A percentile compares a stretch with the other conserved stretches of the same genome.
These are phyloP conservation scores for Metellina segmentata DNA, from an alignment of 2,888 invertebrate genomes.

Conservation along the genomic window DNA sequence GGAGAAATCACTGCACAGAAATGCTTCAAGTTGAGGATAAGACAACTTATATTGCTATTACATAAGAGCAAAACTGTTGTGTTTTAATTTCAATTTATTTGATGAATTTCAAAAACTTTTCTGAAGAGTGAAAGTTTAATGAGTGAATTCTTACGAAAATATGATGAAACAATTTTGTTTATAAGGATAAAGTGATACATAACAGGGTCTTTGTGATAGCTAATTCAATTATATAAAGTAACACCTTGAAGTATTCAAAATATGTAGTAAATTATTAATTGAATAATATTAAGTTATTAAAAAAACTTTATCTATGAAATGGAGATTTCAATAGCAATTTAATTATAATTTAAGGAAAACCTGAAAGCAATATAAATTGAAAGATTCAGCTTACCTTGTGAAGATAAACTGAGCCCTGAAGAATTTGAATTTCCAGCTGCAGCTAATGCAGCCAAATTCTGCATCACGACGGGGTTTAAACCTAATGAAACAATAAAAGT, in stretches of 20 bases:
- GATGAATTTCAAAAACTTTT: neutral
- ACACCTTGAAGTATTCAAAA: too few species aligned
- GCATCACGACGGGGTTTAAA: slow-evolving; percentile 89
- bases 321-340: neutral
- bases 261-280: neutral
- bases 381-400: slow-evolving; percentile 82
- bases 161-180: neutral
- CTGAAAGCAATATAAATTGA: neutral
- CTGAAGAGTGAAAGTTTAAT: neutral
- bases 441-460: slow-evolving; percentile 94
- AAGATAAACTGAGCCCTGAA: slow-evolving; percentile 83
- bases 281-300: neutral
- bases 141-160: neutral
- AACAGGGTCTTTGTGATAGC: too few species aligned
- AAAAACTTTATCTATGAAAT: neutral
- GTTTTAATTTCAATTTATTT: neutral
- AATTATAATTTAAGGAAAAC: slow-evolving; percentile 7
- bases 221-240: too few species aligned
- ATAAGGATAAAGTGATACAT: too few species aligned
- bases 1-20: too few species aligned
- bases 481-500: slow-evolving; percentile 76
- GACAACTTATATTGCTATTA: too few species aligned
- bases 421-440: slow-evolving; percentile 86
- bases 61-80: neutral
- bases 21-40: too few species aligned